A percentile compares a stretch with the other conserved stretches of the same genome.
These are phyloP conservation scores for Steatornis caripensis DNA, from an alignment of 2,113 vertebrate genomes.

Conservation along the genomic window DNA sequence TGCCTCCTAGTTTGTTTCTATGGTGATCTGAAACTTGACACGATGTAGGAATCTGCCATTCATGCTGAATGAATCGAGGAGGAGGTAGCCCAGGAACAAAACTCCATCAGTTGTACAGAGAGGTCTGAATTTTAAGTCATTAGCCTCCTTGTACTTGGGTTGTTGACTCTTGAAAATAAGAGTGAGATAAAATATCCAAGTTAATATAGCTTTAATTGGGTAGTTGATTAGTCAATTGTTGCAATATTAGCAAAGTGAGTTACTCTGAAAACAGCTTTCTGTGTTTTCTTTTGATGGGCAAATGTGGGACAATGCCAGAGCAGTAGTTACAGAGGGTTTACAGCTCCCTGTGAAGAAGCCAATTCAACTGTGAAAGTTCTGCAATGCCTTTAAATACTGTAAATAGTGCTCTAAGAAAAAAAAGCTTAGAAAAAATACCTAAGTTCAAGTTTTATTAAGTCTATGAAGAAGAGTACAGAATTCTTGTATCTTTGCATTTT, in stretches of 20 bases:
- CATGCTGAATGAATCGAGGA: constrained; percentile 74
- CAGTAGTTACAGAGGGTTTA: background rate
- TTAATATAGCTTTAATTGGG: constrained; percentile 36
- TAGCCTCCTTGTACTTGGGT: constrained; percentile 18
- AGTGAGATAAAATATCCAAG: background rate
- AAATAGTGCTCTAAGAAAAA: background rate
- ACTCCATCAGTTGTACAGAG: constrained; percentile 40
- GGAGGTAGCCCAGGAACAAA: constrained; percentile 64
- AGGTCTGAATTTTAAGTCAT: constrained; percentile 52
- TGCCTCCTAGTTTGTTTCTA: constrained; percentile 97
- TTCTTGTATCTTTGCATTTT: background rate
- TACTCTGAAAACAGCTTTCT: background rate
- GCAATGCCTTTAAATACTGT: background rate
- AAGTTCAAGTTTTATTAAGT: background rate
- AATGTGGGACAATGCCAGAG: background rate
- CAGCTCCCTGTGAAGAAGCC: background rate
- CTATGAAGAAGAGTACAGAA: background rate
- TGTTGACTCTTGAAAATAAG: constrained; percentile 43
- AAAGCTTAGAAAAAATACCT: background rate
- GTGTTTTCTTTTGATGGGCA: background rate
- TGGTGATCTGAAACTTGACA: constrained; percentile 96
- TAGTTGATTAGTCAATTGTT: constrained; percentile 18
- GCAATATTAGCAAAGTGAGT: background rate
- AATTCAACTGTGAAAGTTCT: background rate
- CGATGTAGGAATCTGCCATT: constrained; percentile 95